phyloP scores from a whole-genome alignment of 2,113 vertebrate species.

The Chloroceryle aenea region DNA sequence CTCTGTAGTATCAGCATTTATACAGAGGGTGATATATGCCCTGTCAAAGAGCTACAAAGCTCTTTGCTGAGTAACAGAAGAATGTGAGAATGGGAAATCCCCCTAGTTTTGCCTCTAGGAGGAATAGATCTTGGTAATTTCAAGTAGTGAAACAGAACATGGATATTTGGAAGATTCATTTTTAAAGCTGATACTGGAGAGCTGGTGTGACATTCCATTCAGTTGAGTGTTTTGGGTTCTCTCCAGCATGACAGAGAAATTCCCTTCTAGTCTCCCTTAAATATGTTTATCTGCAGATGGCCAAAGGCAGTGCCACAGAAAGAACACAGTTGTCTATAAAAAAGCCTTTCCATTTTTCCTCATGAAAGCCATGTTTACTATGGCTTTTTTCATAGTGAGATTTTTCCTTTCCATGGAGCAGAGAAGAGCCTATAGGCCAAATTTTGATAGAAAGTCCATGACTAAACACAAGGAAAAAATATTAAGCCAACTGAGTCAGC shows the following conservation, averaged over 20 bases:
- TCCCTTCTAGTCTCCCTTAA: not conserved
- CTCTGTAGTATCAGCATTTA: not conserved
- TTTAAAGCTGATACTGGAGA: not conserved
- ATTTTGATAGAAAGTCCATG: not conserved
- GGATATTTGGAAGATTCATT: not conserved
- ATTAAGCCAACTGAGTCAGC: not conserved
- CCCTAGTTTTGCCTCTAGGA: conserved; percentile 5
- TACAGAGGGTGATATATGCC: not conserved
- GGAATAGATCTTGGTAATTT: conserved; percentile 21
- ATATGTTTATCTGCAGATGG: not conserved
- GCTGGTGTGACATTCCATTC: not conserved
- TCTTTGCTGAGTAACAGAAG: not conserved
- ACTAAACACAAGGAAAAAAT: not conserved
- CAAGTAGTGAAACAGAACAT: not conserved
- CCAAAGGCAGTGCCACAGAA: not conserved
- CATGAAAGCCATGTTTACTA: not conserved
- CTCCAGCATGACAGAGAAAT: not conserved
- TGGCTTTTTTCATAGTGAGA: not conserved
- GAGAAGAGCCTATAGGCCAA: not conserved
- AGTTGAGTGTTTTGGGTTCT: not conserved
- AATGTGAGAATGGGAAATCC: conserved; percentile 26
- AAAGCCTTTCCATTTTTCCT: not conserved
- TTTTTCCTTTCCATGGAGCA: not conserved
- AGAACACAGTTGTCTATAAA: not conserved
- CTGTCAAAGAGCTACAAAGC: not conserved